Conservation (phyloP, 2,888 invertebrate genomes). For the Noctua pronuba region DNA sequence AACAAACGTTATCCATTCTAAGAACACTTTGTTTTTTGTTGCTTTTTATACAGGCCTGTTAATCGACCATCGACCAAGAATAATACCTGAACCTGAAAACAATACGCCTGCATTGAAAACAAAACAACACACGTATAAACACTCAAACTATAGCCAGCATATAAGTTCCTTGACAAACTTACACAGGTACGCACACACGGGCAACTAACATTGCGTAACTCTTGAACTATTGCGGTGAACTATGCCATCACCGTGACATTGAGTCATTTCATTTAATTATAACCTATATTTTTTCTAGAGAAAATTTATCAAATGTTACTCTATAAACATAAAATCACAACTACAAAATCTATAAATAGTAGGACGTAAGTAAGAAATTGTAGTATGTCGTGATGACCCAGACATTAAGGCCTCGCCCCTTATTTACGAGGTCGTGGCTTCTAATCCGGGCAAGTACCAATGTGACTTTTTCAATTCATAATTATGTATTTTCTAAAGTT, state of each 20-base stretch:
- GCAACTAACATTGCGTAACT: slow-evolving; percentile 7
- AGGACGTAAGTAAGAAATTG: too few species aligned
- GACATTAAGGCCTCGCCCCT: too few species aligned
- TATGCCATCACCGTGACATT: not conserved
- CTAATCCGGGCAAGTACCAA: too few species aligned
- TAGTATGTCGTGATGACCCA: not conserved
- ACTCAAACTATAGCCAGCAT: not conserved
- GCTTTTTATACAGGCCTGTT: not conserved
- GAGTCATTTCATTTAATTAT: not conserved
- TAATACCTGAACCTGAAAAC: slow-evolving; percentile 7
- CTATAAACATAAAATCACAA: not conserved
- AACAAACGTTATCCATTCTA: not conserved
- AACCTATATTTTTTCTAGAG: not conserved
- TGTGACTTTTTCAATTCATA: too few species aligned
- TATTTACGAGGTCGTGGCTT: too few species aligned
- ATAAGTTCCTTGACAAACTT: slow-evolving; percentile 24
- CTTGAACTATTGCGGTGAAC: not conserved
- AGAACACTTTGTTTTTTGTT: not conserved
- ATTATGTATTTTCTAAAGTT: too few species aligned
- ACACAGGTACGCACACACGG: slow-evolving; percentile 8
- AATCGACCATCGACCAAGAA: not conserved
- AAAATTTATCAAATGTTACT: not conserved
- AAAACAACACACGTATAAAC: not conserved
- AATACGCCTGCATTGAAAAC: slow-evolving; percentile 13
- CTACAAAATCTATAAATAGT: not conserved